These are phyloP conservation scores for Agonum fuliginosum DNA, from an alignment of 2,888 invertebrate genomes.

Conservation along the genomic window DNA sequence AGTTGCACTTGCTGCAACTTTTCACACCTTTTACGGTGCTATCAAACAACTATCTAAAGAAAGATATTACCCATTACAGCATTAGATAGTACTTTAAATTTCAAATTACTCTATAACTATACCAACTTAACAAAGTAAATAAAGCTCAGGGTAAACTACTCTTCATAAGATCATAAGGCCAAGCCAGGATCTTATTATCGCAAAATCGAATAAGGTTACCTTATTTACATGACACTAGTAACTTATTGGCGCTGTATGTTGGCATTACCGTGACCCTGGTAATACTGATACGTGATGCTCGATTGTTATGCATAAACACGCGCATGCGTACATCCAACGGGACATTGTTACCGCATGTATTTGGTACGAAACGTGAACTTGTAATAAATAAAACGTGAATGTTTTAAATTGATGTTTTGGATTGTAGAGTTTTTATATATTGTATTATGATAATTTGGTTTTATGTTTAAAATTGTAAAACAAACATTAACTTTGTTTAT, in stretches of 20 bases:
- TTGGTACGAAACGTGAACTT: constrained; percentile 14
- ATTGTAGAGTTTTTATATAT: too few relatives aligned
- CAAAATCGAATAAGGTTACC: constrained; percentile 2
- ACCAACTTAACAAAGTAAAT: not conserved
- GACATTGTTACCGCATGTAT: constrained; percentile 24
- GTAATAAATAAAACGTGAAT: not conserved
- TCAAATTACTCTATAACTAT: too few relatives aligned
- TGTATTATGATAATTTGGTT: too few relatives aligned
- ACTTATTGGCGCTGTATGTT: not conserved
- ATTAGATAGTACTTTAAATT: too few relatives aligned
- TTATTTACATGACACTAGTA: constrained; percentile 1
- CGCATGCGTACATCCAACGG: not conserved
- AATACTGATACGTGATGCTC: constrained; percentile 12
- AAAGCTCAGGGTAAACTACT: constrained; percentile 14
- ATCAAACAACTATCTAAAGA: not conserved
- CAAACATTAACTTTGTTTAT: not conserved
- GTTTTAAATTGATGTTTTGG: not conserved
- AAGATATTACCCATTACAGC: too few relatives aligned
- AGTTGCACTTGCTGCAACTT: not conserved
- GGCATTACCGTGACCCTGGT: not conserved
- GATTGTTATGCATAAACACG: not conserved
- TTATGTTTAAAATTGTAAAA: too few relatives aligned
- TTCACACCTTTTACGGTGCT: not conserved
- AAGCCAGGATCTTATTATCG: not conserved
- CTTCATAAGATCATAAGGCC: not conserved